Conservation (phyloP, 1,140 invertebrate species). For the Octopus sinensis region DNA sequence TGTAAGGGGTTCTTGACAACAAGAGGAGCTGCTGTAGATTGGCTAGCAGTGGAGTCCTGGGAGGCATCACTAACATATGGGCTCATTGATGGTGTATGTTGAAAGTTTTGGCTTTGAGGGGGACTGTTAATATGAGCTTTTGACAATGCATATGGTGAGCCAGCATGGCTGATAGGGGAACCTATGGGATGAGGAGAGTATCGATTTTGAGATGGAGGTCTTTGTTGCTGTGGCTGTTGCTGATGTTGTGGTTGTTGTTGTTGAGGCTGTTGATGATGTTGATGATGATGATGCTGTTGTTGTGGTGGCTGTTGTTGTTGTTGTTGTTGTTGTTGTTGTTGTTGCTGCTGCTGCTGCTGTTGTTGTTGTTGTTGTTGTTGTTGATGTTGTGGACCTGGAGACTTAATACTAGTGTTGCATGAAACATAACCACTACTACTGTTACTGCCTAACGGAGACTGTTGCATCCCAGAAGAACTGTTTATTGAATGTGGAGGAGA, state of each 20-base stretch:
- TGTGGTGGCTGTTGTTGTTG: neutral
- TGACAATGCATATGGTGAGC: constrained; percentile 23
- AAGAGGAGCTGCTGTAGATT: constrained; percentile 1
- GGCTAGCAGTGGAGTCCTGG: constrained; percentile 11
- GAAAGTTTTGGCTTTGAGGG: constrained; percentile 21
- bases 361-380: constrained; percentile 26
- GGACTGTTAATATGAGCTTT: constrained; percentile 23
- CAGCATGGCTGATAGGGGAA: constrained; percentile 25
- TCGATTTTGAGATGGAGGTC: constrained; percentile 16
- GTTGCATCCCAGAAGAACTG: neutral
- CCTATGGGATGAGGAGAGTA: constrained; percentile 14
- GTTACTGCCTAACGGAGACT: neutral
- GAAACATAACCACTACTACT: constrained; percentile 1
- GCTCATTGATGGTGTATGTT: constrained; percentile 20
- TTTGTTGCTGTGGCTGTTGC: constrained; percentile 36
- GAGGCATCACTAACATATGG: constrained; percentile 23
- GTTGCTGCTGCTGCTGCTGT: constrained; percentile 13
- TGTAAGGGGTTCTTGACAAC: constrained; percentile 39
- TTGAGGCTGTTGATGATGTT: constrained; percentile 33
- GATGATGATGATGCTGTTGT: constrained; percentile 17
- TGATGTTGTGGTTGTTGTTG: constrained; percentile 22
- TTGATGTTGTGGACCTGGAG: constrained; percentile 12
- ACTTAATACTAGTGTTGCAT: constrained; percentile 15
- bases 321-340: neutral
- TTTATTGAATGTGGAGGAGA: constrained; percentile 23